These are phyloP conservation scores for Discoglossus pictus DNA, from an alignment of 2,797 vertebrate species.

Conservation along the genomic window DNA sequence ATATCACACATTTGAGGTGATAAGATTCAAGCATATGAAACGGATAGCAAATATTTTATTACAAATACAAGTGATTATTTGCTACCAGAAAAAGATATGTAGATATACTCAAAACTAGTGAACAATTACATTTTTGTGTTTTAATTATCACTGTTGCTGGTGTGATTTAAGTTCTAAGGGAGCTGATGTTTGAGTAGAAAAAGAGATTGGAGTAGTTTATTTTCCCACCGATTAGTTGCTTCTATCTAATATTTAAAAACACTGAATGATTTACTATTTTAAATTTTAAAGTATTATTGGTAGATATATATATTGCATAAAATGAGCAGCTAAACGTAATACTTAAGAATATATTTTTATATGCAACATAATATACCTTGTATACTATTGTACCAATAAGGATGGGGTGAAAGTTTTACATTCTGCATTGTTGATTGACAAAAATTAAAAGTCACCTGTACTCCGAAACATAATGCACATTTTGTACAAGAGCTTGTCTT, in stretches of 20 bases:
- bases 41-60: slow-evolving; percentile 71
- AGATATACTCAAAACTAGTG: slow-evolving; percentile 61
- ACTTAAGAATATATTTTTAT: no score
- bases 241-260: slow-evolving; percentile 45
- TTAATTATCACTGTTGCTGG: slow-evolving; percentile 60
- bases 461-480: no score
- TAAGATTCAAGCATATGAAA: slow-evolving; percentile 73
- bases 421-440: no score
- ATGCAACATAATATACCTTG: no score
- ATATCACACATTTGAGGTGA: slow-evolving; percentile 72
- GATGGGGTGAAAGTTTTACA: no score
- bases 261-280: no score
- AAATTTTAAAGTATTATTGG: no score
- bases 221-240: slow-evolving; percentile 64
- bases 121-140: slow-evolving; percentile 69
- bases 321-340: no score
- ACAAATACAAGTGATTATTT: slow-evolving; percentile 68
- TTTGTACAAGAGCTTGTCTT: no score
- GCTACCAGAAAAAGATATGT: slow-evolving; percentile 74
- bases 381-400: no score
- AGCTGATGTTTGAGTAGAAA: slow-evolving; percentile 63
- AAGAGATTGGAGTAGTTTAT: slow-evolving; percentile 62
- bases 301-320: no score
- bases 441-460: no score
- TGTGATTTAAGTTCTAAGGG: slow-evolving; percentile 59